Evolutionary conservation across 2,797 vertebrate species (phyloP).

Genomic region (Liasis olivaceus): DNA sequence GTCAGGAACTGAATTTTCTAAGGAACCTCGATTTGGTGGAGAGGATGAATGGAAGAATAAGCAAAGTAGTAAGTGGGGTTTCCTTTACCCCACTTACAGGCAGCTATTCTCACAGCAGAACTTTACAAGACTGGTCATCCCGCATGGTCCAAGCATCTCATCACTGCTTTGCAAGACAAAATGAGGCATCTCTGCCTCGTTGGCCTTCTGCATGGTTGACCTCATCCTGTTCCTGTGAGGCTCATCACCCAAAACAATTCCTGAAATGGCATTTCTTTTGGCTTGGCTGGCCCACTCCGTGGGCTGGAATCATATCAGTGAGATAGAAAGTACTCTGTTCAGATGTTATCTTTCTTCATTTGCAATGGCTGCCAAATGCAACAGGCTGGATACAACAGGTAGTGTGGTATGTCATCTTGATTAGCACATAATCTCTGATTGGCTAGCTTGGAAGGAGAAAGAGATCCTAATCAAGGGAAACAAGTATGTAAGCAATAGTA

Average conservation of each 20-base stretch:
- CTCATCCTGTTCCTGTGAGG: background rate
- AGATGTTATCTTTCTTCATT: no score
- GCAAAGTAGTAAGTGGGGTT: background rate
- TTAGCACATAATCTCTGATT: background rate
- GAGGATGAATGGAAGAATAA: background rate
- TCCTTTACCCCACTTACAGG: background rate
- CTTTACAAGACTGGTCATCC: background rate
- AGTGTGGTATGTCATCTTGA: no score
- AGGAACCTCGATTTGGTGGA: background rate
- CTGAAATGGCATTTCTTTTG: background rate
- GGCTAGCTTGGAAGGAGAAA: background rate
- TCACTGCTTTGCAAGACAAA: background rate
- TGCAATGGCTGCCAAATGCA: no score
- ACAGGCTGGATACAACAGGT: no score
- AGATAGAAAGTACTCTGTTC: no score
- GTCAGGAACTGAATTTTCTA: background rate
- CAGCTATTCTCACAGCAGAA: background rate
- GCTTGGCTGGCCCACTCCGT: no score
- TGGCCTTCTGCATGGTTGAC: background rate
- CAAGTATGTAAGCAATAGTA: no score
- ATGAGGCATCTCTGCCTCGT: background rate
- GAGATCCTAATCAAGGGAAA: no score
- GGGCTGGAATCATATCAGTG: no score
- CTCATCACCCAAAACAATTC: background rate
- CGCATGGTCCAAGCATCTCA: background rate